Evolutionary conservation across 2,888 invertebrate genomes (phyloP), one percentile per base, ranked within the genome.

Genomic region (Nymphalis c-album): DNA sequence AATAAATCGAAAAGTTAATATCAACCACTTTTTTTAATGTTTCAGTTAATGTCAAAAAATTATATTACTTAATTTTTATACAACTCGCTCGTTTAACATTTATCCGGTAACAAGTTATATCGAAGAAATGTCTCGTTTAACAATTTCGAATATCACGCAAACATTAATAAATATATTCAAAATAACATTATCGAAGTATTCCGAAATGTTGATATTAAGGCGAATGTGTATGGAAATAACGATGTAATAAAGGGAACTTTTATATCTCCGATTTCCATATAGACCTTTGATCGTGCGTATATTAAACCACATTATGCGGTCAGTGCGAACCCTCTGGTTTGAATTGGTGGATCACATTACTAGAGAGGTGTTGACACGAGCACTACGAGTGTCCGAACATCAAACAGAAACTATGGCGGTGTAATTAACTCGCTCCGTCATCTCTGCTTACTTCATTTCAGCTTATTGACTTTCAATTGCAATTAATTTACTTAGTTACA

Each of bases 261-360:
- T 62, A 64, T 70, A 68, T 72, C 71, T 72, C 70, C 59, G 66
- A 74, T 75, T 74, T 73, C 74, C 73, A 74, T 73, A 67, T 66
- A 73, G 68, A 71, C 71, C 76, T 75, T 76, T 75, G 76, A 77
- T 76, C 75, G 74, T 73, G 69, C 67, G 51, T 68, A 68, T 71
- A 73, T 73, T 70, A 73, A 69, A 85, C 88, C 86, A 74, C 86
- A 83, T 75, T 75, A 78, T 78, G 85, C 83, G 87, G 86, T 85
- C 85, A 81, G 78, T 75, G 78, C 80, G 80, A 81, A 85, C 85
- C 84, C 83, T 81, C 82, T 79, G 80, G 84, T 84, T 83, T 83
- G 82, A 80, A 85, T 84, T 82, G 81, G 78, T 77, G 77, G 82
- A 87, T 89, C 87, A 82, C 82, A 85, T 90, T 87, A 85, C 86